Evolutionary conservation across 2,888 invertebrate species (phyloP).

Genomic region (Agrotis segetum): DNA sequence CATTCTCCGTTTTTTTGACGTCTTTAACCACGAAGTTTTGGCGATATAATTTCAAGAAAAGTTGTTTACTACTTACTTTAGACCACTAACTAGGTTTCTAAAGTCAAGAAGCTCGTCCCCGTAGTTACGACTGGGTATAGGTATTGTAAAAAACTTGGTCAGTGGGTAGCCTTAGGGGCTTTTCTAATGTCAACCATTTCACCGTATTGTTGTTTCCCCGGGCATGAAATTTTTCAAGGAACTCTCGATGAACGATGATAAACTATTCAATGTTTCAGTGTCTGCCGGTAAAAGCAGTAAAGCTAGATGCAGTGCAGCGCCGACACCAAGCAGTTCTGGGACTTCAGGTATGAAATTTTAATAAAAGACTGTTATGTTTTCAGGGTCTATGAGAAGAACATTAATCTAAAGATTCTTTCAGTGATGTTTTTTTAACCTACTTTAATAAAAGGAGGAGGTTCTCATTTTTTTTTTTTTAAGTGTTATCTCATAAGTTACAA

Average conservation of each 20-base stretch:
- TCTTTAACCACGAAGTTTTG: not conserved
- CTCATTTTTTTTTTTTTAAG: too few species aligned
- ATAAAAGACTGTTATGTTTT: too few species aligned
- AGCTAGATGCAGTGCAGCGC: constrained; percentile 78
- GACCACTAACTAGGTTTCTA: not conserved
- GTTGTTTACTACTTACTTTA: not conserved
- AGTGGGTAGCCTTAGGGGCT: too few species aligned
- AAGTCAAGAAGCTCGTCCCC: not conserved
- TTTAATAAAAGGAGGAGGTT: too few species aligned
- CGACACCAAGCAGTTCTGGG: constrained; percentile 68
- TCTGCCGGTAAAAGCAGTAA: constrained; percentile 85
- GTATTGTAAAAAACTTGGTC: too few species aligned
- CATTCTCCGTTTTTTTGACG: not conserved
- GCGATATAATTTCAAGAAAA: not conserved
- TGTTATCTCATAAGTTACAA: too few species aligned
- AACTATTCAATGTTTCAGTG: constrained; percentile 71
- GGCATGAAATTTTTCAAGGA: too few species aligned
- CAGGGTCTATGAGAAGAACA: too few species aligned
- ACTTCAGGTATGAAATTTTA: constrained; percentile 70
- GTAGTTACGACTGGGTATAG: too few species aligned
- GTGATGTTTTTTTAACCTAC: too few species aligned
- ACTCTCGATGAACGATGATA: not conserved
- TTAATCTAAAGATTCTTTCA: too few species aligned
- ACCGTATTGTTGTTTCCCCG: not conserved
- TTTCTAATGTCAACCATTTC: too few species aligned